Evolutionary conservation across 2,113 vertebrate genomes (phyloP).

Genomic region (Megatriorchis doriae): DNA sequence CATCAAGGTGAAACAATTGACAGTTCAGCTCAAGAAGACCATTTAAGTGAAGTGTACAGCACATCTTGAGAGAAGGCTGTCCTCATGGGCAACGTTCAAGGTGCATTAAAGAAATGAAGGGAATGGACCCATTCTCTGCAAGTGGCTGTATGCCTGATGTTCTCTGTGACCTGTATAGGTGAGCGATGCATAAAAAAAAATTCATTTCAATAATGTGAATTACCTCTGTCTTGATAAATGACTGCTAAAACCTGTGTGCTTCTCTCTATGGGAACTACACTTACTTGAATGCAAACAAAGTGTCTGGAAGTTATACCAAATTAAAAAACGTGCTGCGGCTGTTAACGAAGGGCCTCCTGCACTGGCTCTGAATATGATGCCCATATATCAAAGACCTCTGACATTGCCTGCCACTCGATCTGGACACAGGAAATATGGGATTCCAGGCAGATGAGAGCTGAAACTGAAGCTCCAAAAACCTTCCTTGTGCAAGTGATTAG

Average conservation of each 20-base stretch:
- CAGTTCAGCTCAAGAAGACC: background rate
- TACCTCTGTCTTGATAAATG: constrained; percentile 13
- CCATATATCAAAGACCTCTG: constrained; percentile 83
- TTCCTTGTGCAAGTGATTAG: constrained; percentile 82
- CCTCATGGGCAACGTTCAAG: background rate
- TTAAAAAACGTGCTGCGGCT: constrained; percentile 69
- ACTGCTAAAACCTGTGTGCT: background rate
- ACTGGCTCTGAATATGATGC: constrained; percentile 76
- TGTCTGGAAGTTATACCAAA: constrained; percentile 12
- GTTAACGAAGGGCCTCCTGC: constrained; percentile 77
- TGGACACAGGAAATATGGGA: constrained; percentile 81
- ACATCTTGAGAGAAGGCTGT: background rate
- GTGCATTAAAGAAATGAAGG: constrained; percentile 20
- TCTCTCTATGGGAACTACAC: background rate
- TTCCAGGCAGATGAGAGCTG: constrained; percentile 85
- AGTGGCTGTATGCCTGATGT: background rate
- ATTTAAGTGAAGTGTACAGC: background rate
- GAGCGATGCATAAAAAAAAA: background rate
- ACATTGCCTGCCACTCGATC: constrained; percentile 80
- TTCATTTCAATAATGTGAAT: constrained; percentile 11
- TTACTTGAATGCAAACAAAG: background rate
- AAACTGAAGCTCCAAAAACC: constrained; percentile 81
- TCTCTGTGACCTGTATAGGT: background rate
- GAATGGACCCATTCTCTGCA: background rate
- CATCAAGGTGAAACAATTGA: background rate